Percentiles rank a stretch among this genome's conserved stretches.
Evolutionary conservation across 1,140 invertebrate species (phyloP).

Genomic region (Gonatopus flavifemur): DNA sequence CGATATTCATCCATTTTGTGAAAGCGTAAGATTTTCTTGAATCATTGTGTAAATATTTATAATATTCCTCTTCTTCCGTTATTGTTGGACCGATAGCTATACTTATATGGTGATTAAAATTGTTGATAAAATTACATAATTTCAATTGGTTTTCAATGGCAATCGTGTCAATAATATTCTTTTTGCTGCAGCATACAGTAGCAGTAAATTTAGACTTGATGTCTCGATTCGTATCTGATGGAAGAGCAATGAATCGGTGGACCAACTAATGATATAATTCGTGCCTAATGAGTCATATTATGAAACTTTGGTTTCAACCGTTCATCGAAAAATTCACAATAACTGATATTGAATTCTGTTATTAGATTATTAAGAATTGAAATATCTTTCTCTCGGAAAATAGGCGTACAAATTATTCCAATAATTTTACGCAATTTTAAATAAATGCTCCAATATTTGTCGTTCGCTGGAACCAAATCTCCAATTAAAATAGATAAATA

Average conservation of each 20-base stretch:
- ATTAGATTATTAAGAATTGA: neutral
- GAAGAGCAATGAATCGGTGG: neutral
- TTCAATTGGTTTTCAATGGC: neutral
- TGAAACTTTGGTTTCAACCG: neutral
- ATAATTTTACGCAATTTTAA: neutral
- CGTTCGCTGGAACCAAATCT: neutral
- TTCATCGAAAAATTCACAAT: neutral
- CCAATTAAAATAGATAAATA: neutral
- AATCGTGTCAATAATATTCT: neutral
- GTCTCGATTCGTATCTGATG: neutral
- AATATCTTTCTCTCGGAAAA: no score
- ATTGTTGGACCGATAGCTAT: neutral
- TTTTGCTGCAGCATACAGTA: neutral
- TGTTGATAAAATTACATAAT: neutral
- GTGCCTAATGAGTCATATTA: neutral
- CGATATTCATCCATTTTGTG: no score
- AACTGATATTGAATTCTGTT: neutral
- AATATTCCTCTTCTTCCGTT: no score
- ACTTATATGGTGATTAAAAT: neutral
- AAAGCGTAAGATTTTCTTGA: no score
- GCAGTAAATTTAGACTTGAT: neutral
- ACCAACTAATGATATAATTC: neutral
- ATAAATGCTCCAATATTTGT: neutral
- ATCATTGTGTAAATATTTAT: no score
- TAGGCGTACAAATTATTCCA: no score